Evolutionary conservation across 1,140 invertebrate species (phyloP).

Genomic region (Mya arenaria): DNA sequence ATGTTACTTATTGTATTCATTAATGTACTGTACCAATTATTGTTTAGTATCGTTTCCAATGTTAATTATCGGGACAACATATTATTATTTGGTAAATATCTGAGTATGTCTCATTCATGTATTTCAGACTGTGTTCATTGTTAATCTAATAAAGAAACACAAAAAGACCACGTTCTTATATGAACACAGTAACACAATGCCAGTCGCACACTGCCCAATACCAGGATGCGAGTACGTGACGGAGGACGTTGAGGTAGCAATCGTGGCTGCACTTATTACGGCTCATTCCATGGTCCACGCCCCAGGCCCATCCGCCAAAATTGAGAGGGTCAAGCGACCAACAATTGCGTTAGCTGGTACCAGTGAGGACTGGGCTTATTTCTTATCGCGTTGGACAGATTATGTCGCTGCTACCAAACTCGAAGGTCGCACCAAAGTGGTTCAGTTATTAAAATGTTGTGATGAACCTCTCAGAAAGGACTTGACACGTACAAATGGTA

Average conservation of each 20-base stretch:
- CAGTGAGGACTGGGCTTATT: constrained; percentile 10
- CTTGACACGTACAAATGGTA: constrained; percentile 43
- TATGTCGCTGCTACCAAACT: constrained; percentile 32
- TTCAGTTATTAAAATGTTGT: constrained; percentile 63
- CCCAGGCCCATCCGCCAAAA: constrained; percentile 8
- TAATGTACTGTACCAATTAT: too few species aligned
- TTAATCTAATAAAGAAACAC: too few species aligned
- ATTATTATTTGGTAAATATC: too few species aligned
- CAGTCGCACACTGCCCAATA: constrained; percentile 53
- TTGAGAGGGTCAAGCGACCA: constrained; percentile 57
- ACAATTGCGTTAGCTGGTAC: constrained; percentile 3
- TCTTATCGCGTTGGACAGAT: background rate
- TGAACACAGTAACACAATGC: too few species aligned
- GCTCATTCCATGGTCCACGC: constrained; percentile 24
- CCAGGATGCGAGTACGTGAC: constrained; percentile 49
- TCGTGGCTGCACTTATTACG: constrained; percentile 51
- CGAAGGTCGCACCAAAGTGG: constrained; percentile 27
- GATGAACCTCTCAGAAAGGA: constrained; percentile 50
- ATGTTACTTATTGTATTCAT: too few species aligned
- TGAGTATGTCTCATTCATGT: too few species aligned
- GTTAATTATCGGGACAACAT: too few species aligned
- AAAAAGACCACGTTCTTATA: too few species aligned
- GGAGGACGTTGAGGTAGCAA: constrained; percentile 50
- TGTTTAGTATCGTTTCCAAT: too few species aligned
- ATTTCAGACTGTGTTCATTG: too few species aligned